Percentiles rank a stretch among this genome's conserved stretches.
Conservation (phyloP, 2,888 invertebrate genomes). For the Germaria angustata region DNA sequence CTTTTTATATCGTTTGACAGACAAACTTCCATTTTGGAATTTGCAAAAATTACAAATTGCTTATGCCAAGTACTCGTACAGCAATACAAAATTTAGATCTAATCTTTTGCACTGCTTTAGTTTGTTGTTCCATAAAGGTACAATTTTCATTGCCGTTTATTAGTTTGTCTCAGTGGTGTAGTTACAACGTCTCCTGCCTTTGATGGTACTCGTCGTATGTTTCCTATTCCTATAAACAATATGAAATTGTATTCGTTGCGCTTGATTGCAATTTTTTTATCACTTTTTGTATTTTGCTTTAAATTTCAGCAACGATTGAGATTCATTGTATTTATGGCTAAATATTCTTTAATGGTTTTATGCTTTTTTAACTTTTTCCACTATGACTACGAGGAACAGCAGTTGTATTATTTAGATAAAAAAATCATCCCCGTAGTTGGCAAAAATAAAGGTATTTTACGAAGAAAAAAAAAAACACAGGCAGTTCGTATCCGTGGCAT, state of each 20-base stretch:
- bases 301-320: neutral
- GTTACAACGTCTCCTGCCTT: neutral
- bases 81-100: conserved; percentile 18
- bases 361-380: conserved; percentile 47
- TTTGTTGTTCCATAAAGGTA: conserved; percentile 36
- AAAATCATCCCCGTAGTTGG: conserved; percentile 21
- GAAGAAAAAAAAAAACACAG: neutral
- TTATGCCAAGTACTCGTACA: conserved; percentile 1
- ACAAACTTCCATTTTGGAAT: neutral
- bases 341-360: conserved; percentile 63
- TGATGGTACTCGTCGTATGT: neutral
- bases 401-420: neutral
- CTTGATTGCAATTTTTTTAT: conserved; percentile 67
- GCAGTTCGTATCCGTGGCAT: neutral
- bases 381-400: neutral
- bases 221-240: neutral
- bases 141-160: conserved; percentile 13
- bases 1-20: conserved; percentile 49
- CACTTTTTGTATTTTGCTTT: conserved; percentile 22
- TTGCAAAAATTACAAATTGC: conserved; percentile 13
- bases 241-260: conserved; percentile 73
- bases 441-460: neutral
- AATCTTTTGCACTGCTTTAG: conserved; percentile 23
- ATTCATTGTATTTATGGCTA: conserved; percentile 38
- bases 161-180: conserved; percentile 43